phyloP scores from a whole-genome alignment of 2,888 invertebrate species.

The Theristus sp. region DNA sequence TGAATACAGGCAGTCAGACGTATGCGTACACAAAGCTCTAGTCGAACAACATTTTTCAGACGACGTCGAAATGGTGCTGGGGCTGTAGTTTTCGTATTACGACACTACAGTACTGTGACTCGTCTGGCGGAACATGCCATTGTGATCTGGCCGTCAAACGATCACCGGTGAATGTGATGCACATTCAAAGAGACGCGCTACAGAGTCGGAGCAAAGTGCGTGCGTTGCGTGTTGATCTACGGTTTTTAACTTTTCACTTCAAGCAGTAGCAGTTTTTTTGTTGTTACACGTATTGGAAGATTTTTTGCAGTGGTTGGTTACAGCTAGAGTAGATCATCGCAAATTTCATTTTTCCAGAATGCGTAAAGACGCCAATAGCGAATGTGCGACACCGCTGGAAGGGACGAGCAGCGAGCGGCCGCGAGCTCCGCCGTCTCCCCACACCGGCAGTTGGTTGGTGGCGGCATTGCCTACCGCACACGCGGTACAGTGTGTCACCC shows the following conservation, averaged over 20 bases:
- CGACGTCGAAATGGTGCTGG: background rate
- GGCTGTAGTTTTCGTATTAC: background rate
- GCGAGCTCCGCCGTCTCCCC: background rate
- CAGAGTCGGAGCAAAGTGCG: constrained; percentile 33
- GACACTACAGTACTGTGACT: background rate
- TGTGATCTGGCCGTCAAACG: constrained; percentile 41
- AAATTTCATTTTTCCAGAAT: constrained; percentile 16
- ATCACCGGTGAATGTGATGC: constrained; percentile 39
- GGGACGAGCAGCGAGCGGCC: constrained; percentile 33
- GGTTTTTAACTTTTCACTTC: no score
- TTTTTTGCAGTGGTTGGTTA: no score
- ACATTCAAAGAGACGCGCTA: constrained; percentile 37
- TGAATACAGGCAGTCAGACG: no score
- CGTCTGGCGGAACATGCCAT: constrained; percentile 31
- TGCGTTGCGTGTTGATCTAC: no score
- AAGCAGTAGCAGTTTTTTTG: no score
- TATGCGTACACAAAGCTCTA: no score
- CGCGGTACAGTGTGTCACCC: no score
- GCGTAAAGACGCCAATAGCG: constrained; percentile 33
- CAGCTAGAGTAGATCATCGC: no score
- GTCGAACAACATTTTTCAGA: background rate
- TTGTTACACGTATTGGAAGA: no score
- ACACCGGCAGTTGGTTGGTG: no score
- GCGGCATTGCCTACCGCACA: no score
- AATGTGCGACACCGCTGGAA: constrained; percentile 39